phyloP scores from a whole-genome alignment of 2,113 vertebrate genomes.

The Zosterops pallidus region DNA sequence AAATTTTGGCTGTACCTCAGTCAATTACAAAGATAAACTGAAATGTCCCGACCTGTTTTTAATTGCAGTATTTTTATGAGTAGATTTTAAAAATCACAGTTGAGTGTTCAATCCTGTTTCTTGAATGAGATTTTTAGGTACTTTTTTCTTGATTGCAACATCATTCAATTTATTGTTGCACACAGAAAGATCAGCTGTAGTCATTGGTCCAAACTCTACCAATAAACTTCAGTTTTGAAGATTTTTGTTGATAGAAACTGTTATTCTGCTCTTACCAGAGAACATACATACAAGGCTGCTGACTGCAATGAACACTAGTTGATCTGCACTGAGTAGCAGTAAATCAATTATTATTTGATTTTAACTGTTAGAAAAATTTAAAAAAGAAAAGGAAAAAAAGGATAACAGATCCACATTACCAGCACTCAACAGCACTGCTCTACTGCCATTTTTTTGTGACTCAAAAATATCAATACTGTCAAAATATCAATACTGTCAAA shows the following conservation, averaged over 20 bases:
- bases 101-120: neutral
- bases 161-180: neutral
- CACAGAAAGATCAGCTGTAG: neutral
- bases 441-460: neutral
- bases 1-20: neutral
- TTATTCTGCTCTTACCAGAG: neutral
- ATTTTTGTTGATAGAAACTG: neutral
- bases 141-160: neutral
- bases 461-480: neutral
- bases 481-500: neutral
- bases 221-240: neutral
- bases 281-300: neutral
- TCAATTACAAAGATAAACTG: neutral
- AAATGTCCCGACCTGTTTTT: neutral
- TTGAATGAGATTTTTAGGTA: neutral
- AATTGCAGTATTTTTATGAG: neutral
- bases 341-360: neutral
- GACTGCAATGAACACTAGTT: neutral
- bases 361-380: neutral
- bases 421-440: neutral
- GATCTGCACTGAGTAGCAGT: neutral
- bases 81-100: neutral
- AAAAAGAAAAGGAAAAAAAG: neutral
- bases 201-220: neutral
- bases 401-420: fast-evolving